Base-by-base conservation (phyloP, 2,797 vertebrate genomes). In the Melanotaenia parkinsoni region DNA sequence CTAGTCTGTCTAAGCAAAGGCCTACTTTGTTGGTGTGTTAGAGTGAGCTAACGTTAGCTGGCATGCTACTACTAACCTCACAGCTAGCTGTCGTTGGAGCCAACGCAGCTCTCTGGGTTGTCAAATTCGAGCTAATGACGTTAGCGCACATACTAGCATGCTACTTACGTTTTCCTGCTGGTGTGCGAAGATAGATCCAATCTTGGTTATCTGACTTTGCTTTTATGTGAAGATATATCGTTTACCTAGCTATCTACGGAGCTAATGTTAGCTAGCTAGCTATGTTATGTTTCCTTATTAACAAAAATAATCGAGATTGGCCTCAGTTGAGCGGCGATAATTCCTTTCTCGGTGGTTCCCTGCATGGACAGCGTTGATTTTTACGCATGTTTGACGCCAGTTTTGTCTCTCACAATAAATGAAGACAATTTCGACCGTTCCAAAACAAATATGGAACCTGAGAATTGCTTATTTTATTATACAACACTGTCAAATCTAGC, bases 331-430 rank as follows among this genome's bases (percentile, higher is more conserved):
- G 89, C 87, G 90, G 91, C 89, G 93, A 91, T 93, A 94, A 95
- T 90, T 95, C 94, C 92, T 93, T 89, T 91, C 90, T 93, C 93
- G 92, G 93, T 73, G 91, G 91, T 93, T 93, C 93, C 94, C 93
- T 94, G 91, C 91, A 93, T 92, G 91, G 93, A 92, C 81, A 85
- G 90, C 93, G 91, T 93, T 89, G 89, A 91, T 91, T 93, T 87
- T 90, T 90, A 93, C 90, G 92, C 95, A 95, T 95, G 90, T 93
- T 95, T 93, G 92, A 94, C 87, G 91, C 91, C 88, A 93, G 63
- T 81, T 89, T 76, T 84, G 86, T 83, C 83, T 58, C 84, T 89
- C 89, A 84, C 88, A 82, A 77, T 82, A 80, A 84, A 76, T 53
- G 61, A 83, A 89, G 86, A 88, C 71, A 78, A 84, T 85, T 89